Percentiles rank a stretch among this genome's conserved stretches.
These are phyloP conservation scores for Heteromurus nitidus DNA, from an alignment of 2,888 invertebrate genomes.

Conservation along the genomic window DNA sequence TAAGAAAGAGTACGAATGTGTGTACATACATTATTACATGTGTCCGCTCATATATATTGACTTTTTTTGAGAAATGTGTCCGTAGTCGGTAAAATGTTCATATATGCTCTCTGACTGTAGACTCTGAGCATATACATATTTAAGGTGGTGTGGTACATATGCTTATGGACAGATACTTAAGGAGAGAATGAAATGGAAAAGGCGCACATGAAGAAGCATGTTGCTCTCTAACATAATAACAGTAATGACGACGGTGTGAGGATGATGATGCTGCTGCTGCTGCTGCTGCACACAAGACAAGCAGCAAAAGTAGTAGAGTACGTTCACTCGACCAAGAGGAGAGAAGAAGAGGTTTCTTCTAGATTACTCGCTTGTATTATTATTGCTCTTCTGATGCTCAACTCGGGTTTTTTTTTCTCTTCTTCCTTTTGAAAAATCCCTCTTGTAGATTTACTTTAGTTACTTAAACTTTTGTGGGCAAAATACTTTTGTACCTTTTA, in stretches of 20 bases:
- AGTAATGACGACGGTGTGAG: constrained; percentile 38
- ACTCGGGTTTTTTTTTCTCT: constrained; percentile 41
- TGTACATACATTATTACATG: constrained; percentile 9
- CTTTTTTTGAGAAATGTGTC: constrained; percentile 27
- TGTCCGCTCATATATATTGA: constrained; percentile 31
- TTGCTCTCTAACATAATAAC: constrained; percentile 36
- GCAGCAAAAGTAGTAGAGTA: constrained; percentile 44
- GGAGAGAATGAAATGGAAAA: constrained; percentile 10
- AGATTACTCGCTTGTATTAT: constrained; percentile 35
- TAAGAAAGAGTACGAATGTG: background rate
- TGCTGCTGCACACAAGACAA: constrained; percentile 45
- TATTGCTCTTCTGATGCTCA: constrained; percentile 15
- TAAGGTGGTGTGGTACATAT: background rate
- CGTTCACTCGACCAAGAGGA: constrained; percentile 55
- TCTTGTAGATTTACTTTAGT: constrained; percentile 43
- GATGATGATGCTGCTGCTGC: no score
- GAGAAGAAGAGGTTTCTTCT: constrained; percentile 29
- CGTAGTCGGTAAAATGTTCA: background rate
- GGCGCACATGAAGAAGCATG: constrained; percentile 27
- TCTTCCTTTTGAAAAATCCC: constrained; percentile 15
- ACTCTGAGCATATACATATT: no score
- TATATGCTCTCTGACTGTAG: background rate
- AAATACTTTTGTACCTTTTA: constrained; percentile 56
- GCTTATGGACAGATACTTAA: constrained; percentile 22
- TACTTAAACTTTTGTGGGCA: constrained; percentile 55